Conservation (phyloP, 2,888 invertebrate genomes). For the Petrophora chlorosata region DNA sequence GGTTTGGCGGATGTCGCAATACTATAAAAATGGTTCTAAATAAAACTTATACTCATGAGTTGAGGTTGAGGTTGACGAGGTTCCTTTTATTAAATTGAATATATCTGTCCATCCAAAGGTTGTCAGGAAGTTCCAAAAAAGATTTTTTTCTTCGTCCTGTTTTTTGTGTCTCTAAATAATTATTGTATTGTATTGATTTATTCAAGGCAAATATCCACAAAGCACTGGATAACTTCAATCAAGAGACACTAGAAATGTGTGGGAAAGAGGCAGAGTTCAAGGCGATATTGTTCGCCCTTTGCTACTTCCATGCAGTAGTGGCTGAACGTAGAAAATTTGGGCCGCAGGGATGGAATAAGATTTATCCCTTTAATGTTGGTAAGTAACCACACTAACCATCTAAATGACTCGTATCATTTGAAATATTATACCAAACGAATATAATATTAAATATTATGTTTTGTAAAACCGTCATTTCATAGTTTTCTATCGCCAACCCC, state of each 20-base stretch:
- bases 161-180: too few species aligned
- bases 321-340: slow-evolving; percentile 97
- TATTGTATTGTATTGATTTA: too few species aligned
- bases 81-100: too few species aligned
- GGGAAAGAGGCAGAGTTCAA: slow-evolving; percentile 98
- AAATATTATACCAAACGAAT: neutral
- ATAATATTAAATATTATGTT: too few species aligned
- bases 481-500: too few species aligned
- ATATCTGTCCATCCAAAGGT: too few species aligned
- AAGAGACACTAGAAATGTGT: slow-evolving; percentile 97
- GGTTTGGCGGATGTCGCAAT: too few species aligned
- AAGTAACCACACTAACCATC: slow-evolving; percentile 37
- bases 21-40: too few species aligned
- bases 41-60: too few species aligned
- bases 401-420: neutral
- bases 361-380: slow-evolving; percentile 97
- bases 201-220: slow-evolving; percentile 95
- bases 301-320: slow-evolving; percentile 98
- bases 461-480: neutral
- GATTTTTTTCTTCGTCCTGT: too few species aligned
- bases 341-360: slow-evolving; percentile 97
- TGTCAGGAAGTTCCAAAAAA: too few species aligned
- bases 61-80: too few species aligned
- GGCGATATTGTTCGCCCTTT: slow-evolving; percentile 95
- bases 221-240: slow-evolving; percentile 96